Percentiles rank a stretch among this genome's conserved stretches.
Conservation (phyloP, 2,113 vertebrate genomes). For the Neotoma lepida region DNA sequence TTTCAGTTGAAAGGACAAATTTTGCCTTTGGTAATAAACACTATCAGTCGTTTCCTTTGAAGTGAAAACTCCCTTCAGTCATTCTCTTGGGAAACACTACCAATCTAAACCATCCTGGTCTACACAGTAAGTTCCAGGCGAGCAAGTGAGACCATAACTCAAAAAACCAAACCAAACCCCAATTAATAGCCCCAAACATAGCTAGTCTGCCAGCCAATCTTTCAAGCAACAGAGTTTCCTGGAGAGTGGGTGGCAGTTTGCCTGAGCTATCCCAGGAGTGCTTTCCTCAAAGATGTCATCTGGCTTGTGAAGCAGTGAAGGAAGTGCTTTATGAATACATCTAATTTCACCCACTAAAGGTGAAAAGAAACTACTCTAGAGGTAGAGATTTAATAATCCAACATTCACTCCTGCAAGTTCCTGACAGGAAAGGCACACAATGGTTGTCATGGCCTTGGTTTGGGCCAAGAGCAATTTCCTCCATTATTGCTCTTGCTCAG, state of each 20-base stretch:
- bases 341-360: background rate
- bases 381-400: background rate
- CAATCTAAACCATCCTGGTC: background rate
- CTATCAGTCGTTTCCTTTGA: background rate
- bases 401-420: background rate
- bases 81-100: background rate
- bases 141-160: background rate
- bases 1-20: background rate
- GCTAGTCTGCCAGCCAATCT: background rate
- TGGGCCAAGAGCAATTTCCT: background rate
- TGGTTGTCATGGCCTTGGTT: background rate
- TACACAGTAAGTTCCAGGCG: background rate
- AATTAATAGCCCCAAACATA: background rate
- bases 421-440: background rate
- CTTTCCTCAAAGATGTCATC: background rate
- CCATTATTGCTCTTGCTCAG: background rate
- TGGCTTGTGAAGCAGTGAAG: background rate
- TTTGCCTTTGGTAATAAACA: constrained; percentile 11
- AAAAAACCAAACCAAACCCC: background rate
- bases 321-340: background rate
- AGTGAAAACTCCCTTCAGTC: background rate
- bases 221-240: background rate
- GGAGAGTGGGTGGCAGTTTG: background rate
- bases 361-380: background rate
- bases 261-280: background rate